These are phyloP conservation scores for Platycercus adscitus DNA, from an alignment of 2,113 vertebrate species.

Conservation along the genomic window DNA sequence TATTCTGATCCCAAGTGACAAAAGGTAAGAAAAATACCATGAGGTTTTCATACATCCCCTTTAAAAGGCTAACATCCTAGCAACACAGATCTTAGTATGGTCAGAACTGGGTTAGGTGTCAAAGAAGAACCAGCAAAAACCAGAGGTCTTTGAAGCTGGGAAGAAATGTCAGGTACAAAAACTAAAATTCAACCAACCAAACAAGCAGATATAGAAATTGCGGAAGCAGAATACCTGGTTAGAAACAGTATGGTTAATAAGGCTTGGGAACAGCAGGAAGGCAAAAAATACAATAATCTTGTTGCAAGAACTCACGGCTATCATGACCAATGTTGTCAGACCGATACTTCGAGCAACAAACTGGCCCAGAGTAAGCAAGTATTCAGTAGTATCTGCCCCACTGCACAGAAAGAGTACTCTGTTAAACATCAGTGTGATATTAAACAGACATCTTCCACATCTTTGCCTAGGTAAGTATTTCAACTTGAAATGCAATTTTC, in stretches of 20 bases:
- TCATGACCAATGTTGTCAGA: background rate
- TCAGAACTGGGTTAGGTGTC: background rate
- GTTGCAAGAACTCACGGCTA: background rate
- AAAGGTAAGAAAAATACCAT: background rate
- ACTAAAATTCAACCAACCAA: background rate
- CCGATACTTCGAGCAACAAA: background rate
- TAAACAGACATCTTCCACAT: background rate
- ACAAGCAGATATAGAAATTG: background rate
- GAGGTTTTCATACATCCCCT: background rate
- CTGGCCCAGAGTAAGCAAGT: background rate
- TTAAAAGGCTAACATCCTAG: background rate
- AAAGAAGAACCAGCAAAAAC: background rate
- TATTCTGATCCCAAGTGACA: background rate
- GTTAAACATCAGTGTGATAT: background rate
- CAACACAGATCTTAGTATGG: background rate
- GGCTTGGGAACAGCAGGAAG: background rate
- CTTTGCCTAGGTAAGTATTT: background rate
- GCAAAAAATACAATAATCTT: background rate
- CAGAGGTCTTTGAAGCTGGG: background rate
- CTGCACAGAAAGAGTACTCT: background rate
- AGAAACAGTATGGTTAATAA: background rate
- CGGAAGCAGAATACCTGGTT: background rate
- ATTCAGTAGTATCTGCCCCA: background rate
- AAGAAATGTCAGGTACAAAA: background rate
- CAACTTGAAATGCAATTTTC: background rate